Percentiles rank a stretch among this genome's conserved stretches.
phyloP scores from a whole-genome alignment of 2,797 vertebrate genomes.

The Takifugu rubripes region DNA sequence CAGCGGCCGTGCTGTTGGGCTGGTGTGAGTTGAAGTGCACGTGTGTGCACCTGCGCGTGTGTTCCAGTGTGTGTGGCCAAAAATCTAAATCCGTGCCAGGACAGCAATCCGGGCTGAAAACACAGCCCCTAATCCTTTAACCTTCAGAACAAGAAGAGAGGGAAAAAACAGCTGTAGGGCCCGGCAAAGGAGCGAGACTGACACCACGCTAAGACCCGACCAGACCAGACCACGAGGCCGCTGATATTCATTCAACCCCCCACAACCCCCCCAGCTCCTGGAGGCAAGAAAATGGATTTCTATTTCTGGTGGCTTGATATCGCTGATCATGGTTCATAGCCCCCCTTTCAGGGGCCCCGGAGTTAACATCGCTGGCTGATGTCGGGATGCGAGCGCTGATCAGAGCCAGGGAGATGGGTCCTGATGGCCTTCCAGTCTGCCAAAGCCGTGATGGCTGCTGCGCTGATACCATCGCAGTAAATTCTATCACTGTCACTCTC shows the following conservation, averaged over 20 bases:
- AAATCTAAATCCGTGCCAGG: slow-evolving; percentile 71
- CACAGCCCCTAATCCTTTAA: slow-evolving; percentile 77
- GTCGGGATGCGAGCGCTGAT: slow-evolving; percentile 76
- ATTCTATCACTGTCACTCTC: slow-evolving; percentile 81
- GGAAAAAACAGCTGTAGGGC: slow-evolving; percentile 71
- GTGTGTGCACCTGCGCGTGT: slow-evolving; percentile 49
- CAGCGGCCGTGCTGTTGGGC: slow-evolving; percentile 48
- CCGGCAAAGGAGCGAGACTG: slow-evolving; percentile 54
- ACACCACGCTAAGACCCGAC: slow-evolving; percentile 61
- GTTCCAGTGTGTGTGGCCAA: slow-evolving; percentile 62
- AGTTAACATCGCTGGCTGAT: slow-evolving; percentile 80
- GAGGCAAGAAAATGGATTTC: slow-evolving; percentile 82
- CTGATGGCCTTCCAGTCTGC: slow-evolving; percentile 80
- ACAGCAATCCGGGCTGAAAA: slow-evolving; percentile 76
- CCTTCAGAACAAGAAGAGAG: slow-evolving; percentile 78
- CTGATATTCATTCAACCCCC: slow-evolving; percentile 64
- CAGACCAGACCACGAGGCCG: slow-evolving; percentile 67
- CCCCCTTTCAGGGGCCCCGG: slow-evolving; percentile 76
- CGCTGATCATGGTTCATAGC: slow-evolving; percentile 81
- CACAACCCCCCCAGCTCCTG: slow-evolving; percentile 37
- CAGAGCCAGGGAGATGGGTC: slow-evolving; percentile 75
- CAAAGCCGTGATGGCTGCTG: slow-evolving; percentile 75
- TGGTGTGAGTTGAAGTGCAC: slow-evolving; percentile 46
- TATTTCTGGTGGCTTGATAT: slow-evolving; percentile 79
- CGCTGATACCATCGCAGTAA: slow-evolving; percentile 78